Conservation (phyloP, 2,888 invertebrate genomes). For the Cheilosia scutellata region DNA sequence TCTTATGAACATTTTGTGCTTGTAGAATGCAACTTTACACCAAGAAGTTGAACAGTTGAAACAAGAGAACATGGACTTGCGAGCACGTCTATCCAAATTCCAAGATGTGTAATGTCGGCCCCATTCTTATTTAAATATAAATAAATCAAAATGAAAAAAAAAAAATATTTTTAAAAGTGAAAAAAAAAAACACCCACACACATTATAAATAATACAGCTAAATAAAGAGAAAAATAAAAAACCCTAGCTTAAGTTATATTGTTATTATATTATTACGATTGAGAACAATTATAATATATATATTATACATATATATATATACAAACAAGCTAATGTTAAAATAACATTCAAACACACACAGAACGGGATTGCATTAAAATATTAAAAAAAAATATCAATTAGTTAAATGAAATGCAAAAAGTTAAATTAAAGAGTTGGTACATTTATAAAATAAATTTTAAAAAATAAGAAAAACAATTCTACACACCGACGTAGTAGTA, state of each 20-base stretch:
- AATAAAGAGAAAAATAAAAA: constrained; percentile 62
- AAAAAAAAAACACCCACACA: constrained; percentile 50
- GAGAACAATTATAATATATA: constrained; percentile 80
- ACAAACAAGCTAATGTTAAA: constrained; percentile 73
- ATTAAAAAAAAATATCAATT: constrained; percentile 64
- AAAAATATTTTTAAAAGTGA: constrained; percentile 69
- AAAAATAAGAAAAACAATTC: constrained; percentile 40
- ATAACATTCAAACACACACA: constrained; percentile 63
- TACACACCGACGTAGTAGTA: constrained; percentile 60
- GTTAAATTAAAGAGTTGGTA: constrained; percentile 62
- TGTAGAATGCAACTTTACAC: constrained; percentile 93
- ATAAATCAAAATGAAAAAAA: constrained; percentile 69
- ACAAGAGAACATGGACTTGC: constrained; percentile 95
- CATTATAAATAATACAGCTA: constrained; percentile 67
- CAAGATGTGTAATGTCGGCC: constrained; percentile 88
- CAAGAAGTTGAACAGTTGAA: constrained; percentile 95
- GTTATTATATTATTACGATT: constrained; percentile 75
- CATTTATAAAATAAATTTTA: constrained; percentile 62
- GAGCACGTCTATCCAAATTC: constrained; percentile 95
- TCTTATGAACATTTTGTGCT: constrained; percentile 2
- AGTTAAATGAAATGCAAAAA: constrained; percentile 55
- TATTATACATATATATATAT: neutral
- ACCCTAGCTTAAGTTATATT: constrained; percentile 73
- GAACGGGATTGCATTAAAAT: constrained; percentile 66
- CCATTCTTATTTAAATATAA: constrained; percentile 76